A percentile compares a stretch with the other conserved stretches of the same genome.
Conservation (phyloP, 2,797 vertebrate species). For the Meriones psammophilus region DNA sequence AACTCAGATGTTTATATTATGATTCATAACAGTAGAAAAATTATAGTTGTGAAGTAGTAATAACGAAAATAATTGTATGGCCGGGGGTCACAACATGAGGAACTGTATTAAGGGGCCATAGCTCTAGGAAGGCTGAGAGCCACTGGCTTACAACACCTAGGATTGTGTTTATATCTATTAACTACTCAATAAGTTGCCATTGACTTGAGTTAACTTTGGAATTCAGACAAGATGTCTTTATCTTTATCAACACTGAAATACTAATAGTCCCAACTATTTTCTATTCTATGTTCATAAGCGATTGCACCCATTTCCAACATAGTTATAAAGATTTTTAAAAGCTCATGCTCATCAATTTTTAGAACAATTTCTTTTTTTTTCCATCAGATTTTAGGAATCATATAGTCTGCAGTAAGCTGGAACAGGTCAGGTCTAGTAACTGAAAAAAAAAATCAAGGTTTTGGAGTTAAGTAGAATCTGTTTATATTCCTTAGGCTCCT, state of each 20-base stretch:
- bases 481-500: background rate
- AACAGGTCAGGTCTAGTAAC: background rate
- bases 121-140: background rate
- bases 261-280: background rate
- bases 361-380: background rate
- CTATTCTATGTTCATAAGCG: slow-evolving; percentile 34
- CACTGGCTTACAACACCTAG: background rate
- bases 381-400: background rate
- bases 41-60: background rate
- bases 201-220: background rate
- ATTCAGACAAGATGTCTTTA: background rate
- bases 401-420: too few relatives aligned
- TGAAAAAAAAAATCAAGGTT: background rate
- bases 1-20: background rate
- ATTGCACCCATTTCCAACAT: background rate
- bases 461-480: background rate
- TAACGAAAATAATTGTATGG: background rate
- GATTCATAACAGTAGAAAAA: background rate
- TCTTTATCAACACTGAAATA: background rate
- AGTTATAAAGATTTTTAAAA: background rate
- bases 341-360: background rate
- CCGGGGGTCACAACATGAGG: background rate
- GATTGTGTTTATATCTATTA: background rate
- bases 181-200: background rate
- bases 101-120: background rate